Conservation (phyloP, 2,797 vertebrate genomes). For the Coreius guichenoti region DNA sequence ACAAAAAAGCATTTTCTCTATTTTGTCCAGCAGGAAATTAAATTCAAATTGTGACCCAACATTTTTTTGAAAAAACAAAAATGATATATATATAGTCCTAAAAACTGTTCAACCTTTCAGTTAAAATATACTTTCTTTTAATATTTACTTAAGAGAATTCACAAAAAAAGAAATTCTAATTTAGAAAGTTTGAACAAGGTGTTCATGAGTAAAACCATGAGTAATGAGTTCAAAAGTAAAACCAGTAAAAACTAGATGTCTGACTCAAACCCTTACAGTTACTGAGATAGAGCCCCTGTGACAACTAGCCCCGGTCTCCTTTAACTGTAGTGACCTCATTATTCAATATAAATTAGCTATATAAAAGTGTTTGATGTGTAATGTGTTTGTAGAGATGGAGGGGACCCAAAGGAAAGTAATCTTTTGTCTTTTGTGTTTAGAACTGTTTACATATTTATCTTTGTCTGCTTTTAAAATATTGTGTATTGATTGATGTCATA, state of each 20-base stretch:
- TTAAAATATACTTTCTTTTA: neutral
- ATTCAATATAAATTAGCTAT: neutral
- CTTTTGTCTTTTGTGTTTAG: neutral
- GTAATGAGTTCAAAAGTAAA: no score
- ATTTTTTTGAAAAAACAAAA: no score
- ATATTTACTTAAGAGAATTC: neutral
- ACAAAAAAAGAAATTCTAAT: neutral
- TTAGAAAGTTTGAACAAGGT: neutral
- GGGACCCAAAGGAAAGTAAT: neutral
- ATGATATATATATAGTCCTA: neutral
- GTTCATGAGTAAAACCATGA: no score
- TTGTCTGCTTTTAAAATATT: neutral
- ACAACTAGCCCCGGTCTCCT: neutral
- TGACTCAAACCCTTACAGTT: neutral
- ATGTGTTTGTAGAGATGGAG: neutral
- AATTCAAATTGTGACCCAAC: no score
- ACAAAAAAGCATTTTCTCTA: neutral
- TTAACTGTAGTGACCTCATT: neutral
- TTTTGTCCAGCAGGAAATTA: no score
- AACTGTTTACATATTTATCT: constrained; percentile 1
- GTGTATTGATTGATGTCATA: neutral
- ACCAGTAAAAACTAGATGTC: neutral
- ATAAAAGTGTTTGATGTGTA: neutral
- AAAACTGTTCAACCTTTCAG: neutral
- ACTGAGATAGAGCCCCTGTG: no score